These are phyloP conservation scores for Hirtodrosophila duncani DNA, from an alignment of 2,888 invertebrate genomes.

Conservation along the genomic window DNA sequence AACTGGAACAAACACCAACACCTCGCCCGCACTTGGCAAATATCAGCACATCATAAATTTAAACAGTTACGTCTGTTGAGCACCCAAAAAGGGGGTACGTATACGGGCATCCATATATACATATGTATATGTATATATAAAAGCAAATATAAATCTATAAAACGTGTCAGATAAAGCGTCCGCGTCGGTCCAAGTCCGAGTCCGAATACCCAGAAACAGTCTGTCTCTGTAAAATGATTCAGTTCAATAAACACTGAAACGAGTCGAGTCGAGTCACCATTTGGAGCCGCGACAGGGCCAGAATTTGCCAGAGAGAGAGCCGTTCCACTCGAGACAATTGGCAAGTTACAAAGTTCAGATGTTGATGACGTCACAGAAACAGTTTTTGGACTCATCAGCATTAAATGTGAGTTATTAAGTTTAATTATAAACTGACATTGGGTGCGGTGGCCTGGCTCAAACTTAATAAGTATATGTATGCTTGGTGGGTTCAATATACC, in stretches of 20 bases:
- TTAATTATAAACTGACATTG: no score
- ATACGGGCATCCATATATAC: no score
- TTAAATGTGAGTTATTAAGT: conserved; percentile 21
- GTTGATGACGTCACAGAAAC: conserved; percentile 13
- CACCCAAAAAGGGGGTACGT: no score
- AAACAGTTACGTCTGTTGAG: no score
- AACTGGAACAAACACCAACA: no score
- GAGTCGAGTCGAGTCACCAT: no score
- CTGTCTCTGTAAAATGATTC: conserved; percentile 26
- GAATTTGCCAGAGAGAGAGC: not conserved
- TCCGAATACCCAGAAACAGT: conserved; percentile 7
- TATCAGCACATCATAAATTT: no score
- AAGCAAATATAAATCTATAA: conserved; percentile 52
- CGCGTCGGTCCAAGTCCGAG: conserved; percentile 29
- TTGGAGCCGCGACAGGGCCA: not conserved
- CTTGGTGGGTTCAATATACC: conserved; percentile 40
- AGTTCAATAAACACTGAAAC: conserved; percentile 18
- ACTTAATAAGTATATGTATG: no score
- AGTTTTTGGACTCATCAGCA: conserved; percentile 13
- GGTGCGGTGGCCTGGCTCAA: no score
- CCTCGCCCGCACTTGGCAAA: no score
- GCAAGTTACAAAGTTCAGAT: conserved; percentile 9
- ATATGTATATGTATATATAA: no score
- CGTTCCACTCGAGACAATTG: conserved; percentile 11
- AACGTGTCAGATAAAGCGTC: conserved; percentile 62